Base-by-base conservation (phyloP, 2,888 invertebrate species). In the Mactromeris polynyma region DNA sequence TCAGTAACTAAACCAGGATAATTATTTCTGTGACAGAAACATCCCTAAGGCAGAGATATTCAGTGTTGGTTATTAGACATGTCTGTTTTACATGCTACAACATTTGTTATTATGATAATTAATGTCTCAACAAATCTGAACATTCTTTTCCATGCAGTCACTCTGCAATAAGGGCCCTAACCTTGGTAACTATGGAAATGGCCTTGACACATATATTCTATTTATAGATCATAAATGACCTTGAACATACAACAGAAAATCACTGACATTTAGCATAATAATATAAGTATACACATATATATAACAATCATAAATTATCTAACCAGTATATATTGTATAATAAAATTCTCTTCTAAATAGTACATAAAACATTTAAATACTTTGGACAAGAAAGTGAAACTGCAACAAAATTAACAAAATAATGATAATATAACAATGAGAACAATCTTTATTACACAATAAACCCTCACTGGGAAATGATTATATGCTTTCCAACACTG, bases 251-350 rank as follows among this genome's bases (percentile, higher is more conserved):
- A 64, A 64, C 58, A 64, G n/a, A 64, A 64, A 64, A 9, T 26
- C 58, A 64, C 26, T n/a, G 58, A 64, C 58, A 64, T 64, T 64
- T 64, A 64, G n/a, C 1, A 64, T 64, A 64, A 26, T 64, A 26
- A n/a, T 64, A 64, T 64, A 64, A 64, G 58, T 64, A 64, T 64
- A 64, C 58, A 64, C 58, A 64, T 64, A 64, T 64, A 64, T 64
- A n/a, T 64, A 64, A 64, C 58, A 64, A 26, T 26, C 26, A 64
- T 64, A 64, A 26, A 64, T 26, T 4, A 64, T 64, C 58, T 26
- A 26, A 64, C 58, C 58, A 64, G 58, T 64, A 64, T 64, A 64
- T 64, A 26, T 26, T n/a, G 58, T 64, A n/a, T 64, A 64, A 64
- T 11, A 64, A 26, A 64, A 26, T 64, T 64, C 26, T 64, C 58